Conservation (phyloP, 2,888 invertebrate genomes). For the Pseudococcus longispinus region DNA sequence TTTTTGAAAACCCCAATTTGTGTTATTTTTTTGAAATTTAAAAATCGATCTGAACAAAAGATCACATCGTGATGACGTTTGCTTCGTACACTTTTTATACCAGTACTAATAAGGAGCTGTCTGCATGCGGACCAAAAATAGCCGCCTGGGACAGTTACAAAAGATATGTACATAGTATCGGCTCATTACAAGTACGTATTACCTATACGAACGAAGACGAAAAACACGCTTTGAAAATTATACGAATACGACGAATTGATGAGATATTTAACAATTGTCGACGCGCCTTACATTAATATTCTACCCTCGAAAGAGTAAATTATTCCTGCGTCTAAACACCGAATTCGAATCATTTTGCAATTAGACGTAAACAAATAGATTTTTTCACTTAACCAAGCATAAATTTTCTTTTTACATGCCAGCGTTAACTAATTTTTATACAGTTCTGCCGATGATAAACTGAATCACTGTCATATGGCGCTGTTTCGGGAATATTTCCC, state of each 20-base stretch:
- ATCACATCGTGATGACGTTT: neutral
- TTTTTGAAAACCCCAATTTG: too few species aligned
- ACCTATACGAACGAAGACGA: neutral
- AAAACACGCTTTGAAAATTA: slow-evolving; percentile 52
- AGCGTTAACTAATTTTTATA: slow-evolving; percentile 36
- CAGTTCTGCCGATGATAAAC: slow-evolving; percentile 27
- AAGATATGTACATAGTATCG: slow-evolving; percentile 49
- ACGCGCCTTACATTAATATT: slow-evolving; percentile 42
- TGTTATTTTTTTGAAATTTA: too few species aligned
- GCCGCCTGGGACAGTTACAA: slow-evolving; percentile 12
- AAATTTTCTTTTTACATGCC: slow-evolving; percentile 48
- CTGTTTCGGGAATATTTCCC: slow-evolving; percentile 24
- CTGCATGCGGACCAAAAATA: neutral
- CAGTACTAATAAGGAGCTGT: neutral
- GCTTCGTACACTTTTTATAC: neutral
- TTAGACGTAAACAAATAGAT: slow-evolving; percentile 54
- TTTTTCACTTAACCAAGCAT: slow-evolving; percentile 54
- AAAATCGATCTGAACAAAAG: neutral
- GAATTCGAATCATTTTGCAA: slow-evolving; percentile 55
- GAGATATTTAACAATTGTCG: slow-evolving; percentile 43
- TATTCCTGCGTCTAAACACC: slow-evolving; percentile 50
- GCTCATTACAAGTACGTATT: slow-evolving; percentile 40
- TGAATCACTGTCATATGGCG: slow-evolving; percentile 22
- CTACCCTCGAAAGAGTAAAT: slow-evolving; percentile 35
- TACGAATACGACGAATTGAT: slow-evolving; percentile 48